Conservation (phyloP, 2,113 vertebrate species). For the Sialia sialis region DNA sequence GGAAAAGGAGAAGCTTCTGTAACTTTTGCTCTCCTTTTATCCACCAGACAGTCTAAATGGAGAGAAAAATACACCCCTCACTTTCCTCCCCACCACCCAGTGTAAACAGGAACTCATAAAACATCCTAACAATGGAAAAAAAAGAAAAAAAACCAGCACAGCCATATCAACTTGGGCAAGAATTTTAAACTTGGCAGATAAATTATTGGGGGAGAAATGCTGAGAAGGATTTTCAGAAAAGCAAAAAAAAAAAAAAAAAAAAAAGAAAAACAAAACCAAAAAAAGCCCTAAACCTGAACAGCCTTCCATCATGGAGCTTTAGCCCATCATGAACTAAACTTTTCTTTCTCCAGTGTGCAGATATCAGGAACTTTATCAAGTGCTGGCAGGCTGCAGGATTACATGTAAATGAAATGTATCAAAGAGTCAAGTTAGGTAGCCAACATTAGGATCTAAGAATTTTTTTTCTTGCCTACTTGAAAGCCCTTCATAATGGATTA, state of each 20-base stretch:
- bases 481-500: conserved; percentile 68
- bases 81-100: neutral
- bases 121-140: neutral
- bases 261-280: neutral
- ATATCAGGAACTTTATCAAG: conserved; percentile 70
- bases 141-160: neutral
- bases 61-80: neutral
- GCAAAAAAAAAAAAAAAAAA: neutral
- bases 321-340: neutral
- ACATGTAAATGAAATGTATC: conserved; percentile 69
- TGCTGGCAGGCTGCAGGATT: conserved; percentile 68
- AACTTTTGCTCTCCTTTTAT: neutral
- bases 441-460: conserved; percentile 32
- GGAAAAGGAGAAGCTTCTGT: neutral
- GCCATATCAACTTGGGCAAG: neutral
- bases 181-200: neutral
- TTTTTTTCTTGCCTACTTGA: conserved; percentile 40
- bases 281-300: conserved; percentile 35
- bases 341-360: neutral
- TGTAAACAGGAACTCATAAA: neutral
- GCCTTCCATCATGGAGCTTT: neutral
- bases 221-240: neutral
- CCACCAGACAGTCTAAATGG: neutral
- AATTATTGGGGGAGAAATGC: neutral
- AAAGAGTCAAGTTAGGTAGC: conserved; percentile 53